phyloP scores from a whole-genome alignment of 2,113 vertebrate genomes.

The Azemiops feae region DNA sequence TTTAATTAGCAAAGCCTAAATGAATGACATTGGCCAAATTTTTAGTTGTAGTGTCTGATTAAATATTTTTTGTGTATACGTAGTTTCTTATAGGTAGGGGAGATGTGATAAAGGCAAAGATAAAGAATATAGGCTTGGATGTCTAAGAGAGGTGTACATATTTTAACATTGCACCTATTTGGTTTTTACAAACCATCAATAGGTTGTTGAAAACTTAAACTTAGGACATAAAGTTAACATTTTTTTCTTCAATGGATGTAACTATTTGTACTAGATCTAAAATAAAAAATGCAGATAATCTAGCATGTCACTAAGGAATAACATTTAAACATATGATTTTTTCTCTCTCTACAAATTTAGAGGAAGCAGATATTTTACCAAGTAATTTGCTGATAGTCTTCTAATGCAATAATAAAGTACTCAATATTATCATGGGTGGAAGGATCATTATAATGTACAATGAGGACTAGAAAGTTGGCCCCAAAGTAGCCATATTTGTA shows the following conservation, averaged over 20 bases:
- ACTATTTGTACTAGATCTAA: background rate
- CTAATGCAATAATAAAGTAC: too few species aligned
- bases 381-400: background rate
- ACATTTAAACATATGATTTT: background rate
- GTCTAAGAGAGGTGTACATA: background rate
- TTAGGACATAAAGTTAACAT: background rate
- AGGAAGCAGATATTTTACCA: background rate
- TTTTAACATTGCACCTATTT: background rate
- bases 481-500: background rate
- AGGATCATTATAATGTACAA: too few species aligned
- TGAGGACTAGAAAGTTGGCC: too few species aligned
- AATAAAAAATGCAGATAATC: background rate
- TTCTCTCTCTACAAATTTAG: background rate
- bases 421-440: background rate
- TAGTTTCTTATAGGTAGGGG: background rate
- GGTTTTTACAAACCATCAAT: background rate
- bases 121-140: background rate
- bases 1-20: slow-evolving; percentile 31
- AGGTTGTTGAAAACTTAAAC: background rate
- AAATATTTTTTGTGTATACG: background rate
- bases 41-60: background rate
- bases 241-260: slow-evolving; percentile 25
- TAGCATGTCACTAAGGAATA: background rate
- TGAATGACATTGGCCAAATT: background rate
- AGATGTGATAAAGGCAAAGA: background rate